A percentile compares a stretch with the other conserved stretches of the same genome.
Conservation (phyloP, 1,140 invertebrate genomes). For the Metopolophium dirhodum region DNA sequence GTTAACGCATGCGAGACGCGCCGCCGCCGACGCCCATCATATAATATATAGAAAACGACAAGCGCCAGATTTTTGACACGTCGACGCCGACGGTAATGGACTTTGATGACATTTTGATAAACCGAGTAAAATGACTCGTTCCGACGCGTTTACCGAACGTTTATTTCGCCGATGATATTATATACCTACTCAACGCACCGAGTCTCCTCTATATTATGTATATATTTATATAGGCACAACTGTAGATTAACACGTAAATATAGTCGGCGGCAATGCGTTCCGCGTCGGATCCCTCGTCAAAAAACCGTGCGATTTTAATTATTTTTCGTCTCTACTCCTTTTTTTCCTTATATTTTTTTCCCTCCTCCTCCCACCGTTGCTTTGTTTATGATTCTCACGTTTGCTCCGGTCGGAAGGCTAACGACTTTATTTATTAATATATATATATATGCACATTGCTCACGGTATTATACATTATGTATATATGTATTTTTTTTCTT, state of each 20-base stretch:
- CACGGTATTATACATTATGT: background rate
- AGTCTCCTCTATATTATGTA: background rate
- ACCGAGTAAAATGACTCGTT: background rate
- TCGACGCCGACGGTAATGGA: constrained; percentile 20
- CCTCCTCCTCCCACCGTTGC: background rate
- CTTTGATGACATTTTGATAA: constrained; percentile 29
- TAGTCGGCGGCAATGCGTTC: constrained; percentile 45
- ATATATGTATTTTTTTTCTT: background rate
- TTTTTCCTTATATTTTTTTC: constrained; percentile 1
- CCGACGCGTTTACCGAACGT: constrained; percentile 38
- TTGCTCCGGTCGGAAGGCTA: constrained; percentile 33
- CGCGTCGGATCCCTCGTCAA: constrained; percentile 52
- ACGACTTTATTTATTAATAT: constrained; percentile 34
- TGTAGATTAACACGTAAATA: constrained; percentile 33
- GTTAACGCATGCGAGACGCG: background rate
- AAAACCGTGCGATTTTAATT: constrained; percentile 56
- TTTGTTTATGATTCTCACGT: constrained; percentile 44
- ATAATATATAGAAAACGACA: background rate
- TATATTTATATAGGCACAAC: constrained; percentile 16
- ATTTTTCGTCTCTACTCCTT: constrained; percentile 51
- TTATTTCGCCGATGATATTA: background rate
- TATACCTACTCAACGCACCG: background rate
- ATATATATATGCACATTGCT: background rate
- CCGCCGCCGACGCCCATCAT: background rate
- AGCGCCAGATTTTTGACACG: constrained; percentile 37